A percentile compares a stretch with the other conserved stretches of the same genome.
Evolutionary conservation across 2,113 vertebrate genomes (phyloP).

Genomic region (Ciconia maguari): DNA sequence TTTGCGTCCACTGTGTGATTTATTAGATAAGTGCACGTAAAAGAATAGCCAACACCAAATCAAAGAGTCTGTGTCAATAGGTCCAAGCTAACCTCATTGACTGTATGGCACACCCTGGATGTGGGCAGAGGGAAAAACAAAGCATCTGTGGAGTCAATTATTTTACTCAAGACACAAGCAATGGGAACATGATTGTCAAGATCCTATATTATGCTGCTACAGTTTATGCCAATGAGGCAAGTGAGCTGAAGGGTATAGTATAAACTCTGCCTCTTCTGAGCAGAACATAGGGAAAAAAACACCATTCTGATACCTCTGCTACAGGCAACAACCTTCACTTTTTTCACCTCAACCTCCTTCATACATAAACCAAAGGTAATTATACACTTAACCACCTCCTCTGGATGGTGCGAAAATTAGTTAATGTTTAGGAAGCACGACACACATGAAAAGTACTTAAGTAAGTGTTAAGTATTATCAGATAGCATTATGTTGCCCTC

Average conservation of each 20-base stretch:
- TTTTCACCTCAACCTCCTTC: neutral
- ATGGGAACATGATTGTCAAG: neutral
- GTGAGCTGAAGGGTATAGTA: neutral
- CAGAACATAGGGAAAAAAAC: neutral
- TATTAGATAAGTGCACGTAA: neutral
- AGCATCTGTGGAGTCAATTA: neutral
- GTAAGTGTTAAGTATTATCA: neutral
- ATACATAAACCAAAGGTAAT: neutral
- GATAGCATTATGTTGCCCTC: neutral
- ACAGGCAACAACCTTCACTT: neutral
- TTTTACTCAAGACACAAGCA: neutral
- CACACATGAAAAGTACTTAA: neutral
- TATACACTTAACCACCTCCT: neutral
- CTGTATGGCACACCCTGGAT: neutral
- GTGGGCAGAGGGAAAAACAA: neutral
- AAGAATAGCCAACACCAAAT: neutral
- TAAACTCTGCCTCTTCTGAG: neutral
- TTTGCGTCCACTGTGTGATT: neutral
- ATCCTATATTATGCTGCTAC: neutral
- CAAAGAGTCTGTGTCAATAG: neutral
- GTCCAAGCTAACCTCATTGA: neutral
- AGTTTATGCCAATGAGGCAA: neutral
- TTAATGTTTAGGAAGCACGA: neutral
- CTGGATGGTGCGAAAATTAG: conserved; percentile 8
- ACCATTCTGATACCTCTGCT: neutral